phyloP scores from a whole-genome alignment of 1,140 invertebrate genomes.

The Melanaphis sacchari region DNA sequence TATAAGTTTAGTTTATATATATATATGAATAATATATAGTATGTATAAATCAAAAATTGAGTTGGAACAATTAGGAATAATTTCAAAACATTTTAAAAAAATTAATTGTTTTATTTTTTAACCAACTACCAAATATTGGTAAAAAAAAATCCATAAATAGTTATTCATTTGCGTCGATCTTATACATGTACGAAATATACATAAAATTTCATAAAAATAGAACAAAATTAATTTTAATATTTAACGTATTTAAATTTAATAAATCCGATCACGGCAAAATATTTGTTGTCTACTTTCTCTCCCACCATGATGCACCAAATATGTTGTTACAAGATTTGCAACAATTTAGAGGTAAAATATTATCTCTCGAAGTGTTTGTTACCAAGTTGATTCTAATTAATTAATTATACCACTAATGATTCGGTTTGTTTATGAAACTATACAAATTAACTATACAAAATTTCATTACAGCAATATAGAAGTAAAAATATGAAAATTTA shows the following conservation, averaged over 20 bases:
- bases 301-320: slow-evolving; percentile 29
- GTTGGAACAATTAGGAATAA: not conserved
- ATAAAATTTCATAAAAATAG: slow-evolving; percentile 37
- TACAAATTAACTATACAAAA: slow-evolving; percentile 14
- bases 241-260: slow-evolving; percentile 20
- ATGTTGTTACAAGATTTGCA: not conserved
- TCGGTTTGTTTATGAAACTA: slow-evolving; percentile 27
- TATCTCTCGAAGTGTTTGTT: not conserved
- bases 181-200: slow-evolving; percentile 14
- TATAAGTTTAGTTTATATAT: too few relatives aligned
- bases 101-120: slow-evolving; percentile 44
- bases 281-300: slow-evolving; percentile 22
- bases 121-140: slow-evolving; percentile 40
- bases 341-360: not conserved
- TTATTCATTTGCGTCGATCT: not conserved
- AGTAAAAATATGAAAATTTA: not conserved
- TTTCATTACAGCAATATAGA: slow-evolving; percentile 4
- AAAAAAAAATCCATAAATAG: slow-evolving; percentile 20
- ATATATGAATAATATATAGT: too few relatives aligned
- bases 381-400: not conserved
- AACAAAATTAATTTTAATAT: slow-evolving; percentile 41
- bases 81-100: slow-evolving; percentile 30
- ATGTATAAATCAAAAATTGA: not conserved
- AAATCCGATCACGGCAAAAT: not conserved
- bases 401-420: slow-evolving; percentile 25